Evolutionary conservation across 2,113 vertebrate genomes (phyloP), one percentile per base, ranked within the genome.

Genomic region (Heterotilapia buettikoferi): DNA sequence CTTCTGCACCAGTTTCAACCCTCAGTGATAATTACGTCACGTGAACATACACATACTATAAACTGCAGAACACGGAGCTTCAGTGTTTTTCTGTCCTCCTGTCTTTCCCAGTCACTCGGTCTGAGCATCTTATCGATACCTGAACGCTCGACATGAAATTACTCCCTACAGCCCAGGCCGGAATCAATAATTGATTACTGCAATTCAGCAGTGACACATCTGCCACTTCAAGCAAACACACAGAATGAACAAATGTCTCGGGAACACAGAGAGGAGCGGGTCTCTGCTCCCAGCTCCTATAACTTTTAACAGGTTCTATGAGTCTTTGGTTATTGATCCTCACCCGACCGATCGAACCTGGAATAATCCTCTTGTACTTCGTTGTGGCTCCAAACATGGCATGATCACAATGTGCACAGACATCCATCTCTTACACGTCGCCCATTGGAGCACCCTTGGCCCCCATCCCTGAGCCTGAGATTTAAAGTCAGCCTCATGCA

Each of bases 261-360:
- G 61, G 61, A 66, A n/a, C 31, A 38, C 63, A 68, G 19, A 21
- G 4, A 68, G 63, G 63, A 68, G 19, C 2, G 1, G 5, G 3
- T 40, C 11, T 68, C 31, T 66, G 31, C 61, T 66, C 19, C 3
- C 0, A 59, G 57, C 57, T 61, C 9, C 7, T 9, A 3, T 13
- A 66, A 38, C 18, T 0, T 38, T 38, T 38, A 14, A 40, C 36
- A 21, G 36, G 3, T 40, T 40, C 19, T 40, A 0, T 1, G 3
- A 40, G 19, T 9, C 12, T 68, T 43, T 43, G 66, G 11, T 40
- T 43, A 11, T 43, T 71, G n/a, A 71, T 14, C 63, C n/a, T 71
- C 63, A 68, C 19, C 36, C 5, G 3, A 40, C n/a, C 7, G 2
- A 43, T 24, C 1, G 5, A 71, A 16, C 13, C 63, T 68, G 36